phyloP scores from a whole-genome alignment of 1,140 invertebrate species.

The Zaprionus camerounensis region DNA sequence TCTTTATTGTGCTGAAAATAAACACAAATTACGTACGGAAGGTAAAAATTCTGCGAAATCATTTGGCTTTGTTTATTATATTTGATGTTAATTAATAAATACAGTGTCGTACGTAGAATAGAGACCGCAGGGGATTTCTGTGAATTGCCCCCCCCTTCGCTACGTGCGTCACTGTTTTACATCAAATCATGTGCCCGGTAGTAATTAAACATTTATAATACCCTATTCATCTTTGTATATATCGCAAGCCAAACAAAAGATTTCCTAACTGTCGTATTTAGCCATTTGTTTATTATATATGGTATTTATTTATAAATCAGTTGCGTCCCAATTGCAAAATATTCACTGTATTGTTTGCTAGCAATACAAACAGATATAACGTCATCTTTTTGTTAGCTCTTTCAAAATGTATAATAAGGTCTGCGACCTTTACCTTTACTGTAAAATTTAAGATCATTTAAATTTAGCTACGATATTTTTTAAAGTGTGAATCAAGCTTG shows the following conservation, averaged over 20 bases:
- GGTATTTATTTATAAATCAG: conserved; percentile 25
- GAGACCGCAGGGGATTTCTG: background rate
- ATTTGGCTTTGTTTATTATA: conserved; percentile 18
- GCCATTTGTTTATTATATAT: conserved; percentile 20
- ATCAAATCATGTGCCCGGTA: background rate
- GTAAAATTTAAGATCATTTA: background rate
- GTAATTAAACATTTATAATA: conserved; percentile 6
- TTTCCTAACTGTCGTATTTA: conserved; percentile 2
- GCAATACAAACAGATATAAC: conserved; percentile 31
- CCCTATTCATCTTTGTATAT: background rate
- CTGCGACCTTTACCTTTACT: background rate
- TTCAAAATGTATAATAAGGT: background rate
- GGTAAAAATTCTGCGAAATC: conserved; percentile 39
- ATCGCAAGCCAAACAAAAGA: conserved; percentile 6
- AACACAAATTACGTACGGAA: conserved; percentile 42
- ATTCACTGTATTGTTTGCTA: conserved; percentile 10
- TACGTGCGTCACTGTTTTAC: background rate
- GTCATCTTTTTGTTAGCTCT: conserved; percentile 22
- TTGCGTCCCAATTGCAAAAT: conserved; percentile 33
- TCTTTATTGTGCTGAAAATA: conserved; percentile 30
- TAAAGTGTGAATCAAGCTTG: background rate
- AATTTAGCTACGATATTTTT: background rate
- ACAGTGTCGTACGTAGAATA: background rate
- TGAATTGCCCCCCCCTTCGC: background rate
- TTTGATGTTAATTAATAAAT: background rate